phyloP scores from a whole-genome alignment of 2,797 vertebrate species.

The Ceryle rudis region DNA sequence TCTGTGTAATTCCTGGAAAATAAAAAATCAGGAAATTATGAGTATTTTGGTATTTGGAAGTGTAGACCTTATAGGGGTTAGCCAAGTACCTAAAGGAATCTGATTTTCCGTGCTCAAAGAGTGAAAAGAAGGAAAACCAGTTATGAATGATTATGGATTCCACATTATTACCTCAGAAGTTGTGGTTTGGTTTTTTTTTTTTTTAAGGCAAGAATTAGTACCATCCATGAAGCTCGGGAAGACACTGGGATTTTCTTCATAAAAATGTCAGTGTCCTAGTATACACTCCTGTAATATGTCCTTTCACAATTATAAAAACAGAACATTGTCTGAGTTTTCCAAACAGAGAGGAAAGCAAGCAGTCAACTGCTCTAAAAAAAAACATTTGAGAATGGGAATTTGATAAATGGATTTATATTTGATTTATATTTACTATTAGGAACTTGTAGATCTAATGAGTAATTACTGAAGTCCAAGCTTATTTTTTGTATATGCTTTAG shows the following conservation, averaged over 20 bases:
- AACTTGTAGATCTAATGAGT: background rate
- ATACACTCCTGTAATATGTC: background rate
- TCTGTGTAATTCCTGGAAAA: background rate
- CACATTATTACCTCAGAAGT: background rate
- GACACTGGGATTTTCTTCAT: background rate
- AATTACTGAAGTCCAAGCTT: background rate
- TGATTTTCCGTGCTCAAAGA: background rate
- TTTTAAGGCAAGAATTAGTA: background rate
- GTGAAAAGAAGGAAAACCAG: background rate
- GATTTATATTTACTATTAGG: background rate
- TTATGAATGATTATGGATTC: background rate
- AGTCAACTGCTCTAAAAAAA: background rate
- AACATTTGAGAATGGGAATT: background rate
- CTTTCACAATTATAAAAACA: background rate
- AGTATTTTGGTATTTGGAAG: background rate
- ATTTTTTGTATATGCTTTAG: background rate
- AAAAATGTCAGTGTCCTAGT: background rate
- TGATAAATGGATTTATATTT: background rate
- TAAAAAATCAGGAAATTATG: background rate
- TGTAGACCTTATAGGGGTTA: background rate
- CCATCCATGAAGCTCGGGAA: background rate
- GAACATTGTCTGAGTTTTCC: background rate
- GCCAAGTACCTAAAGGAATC: background rate
- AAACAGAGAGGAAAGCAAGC: background rate
- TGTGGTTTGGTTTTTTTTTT: background rate